Evolutionary conservation across 2,113 vertebrate genomes (phyloP).

Genomic region (Zosterops pallidus): DNA sequence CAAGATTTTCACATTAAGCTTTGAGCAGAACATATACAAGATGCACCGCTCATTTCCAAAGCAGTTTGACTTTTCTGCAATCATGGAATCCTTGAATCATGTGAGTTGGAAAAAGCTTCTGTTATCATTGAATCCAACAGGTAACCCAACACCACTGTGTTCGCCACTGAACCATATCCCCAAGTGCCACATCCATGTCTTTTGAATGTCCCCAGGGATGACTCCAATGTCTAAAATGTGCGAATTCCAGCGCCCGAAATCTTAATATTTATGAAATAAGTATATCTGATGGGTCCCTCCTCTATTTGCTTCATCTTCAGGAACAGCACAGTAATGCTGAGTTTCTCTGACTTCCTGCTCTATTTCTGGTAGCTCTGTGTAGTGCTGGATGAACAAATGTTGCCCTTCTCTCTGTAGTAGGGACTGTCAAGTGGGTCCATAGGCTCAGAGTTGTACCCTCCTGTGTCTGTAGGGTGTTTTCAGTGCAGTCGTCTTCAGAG

Average conservation of each 20-base stretch:
- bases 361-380: not conserved
- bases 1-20: not conserved
- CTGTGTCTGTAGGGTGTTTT: fast-evolving
- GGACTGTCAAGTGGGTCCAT: not conserved
- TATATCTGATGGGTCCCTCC: not conserved
- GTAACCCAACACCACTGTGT: fast-evolving
- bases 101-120: not conserved
- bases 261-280: fast-evolving
- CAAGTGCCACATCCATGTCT: not conserved
- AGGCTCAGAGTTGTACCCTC: not conserved
- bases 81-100: not conserved
- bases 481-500: not conserved
- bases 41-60: not conserved
- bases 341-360: not conserved
- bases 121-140: not conserved
- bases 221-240: not conserved
- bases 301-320: not conserved
- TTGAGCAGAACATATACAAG: not conserved
- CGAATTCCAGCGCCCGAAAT: not conserved
- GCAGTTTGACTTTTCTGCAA: fast-evolving
- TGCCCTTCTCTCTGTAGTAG: not conserved
- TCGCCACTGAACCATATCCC: not conserved
- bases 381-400: not conserved
- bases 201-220: not conserved
- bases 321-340: fast-evolving